These are phyloP conservation scores for Aulostomus chinensis DNA, from an alignment of 2,797 vertebrate genomes.

Conservation along the genomic window DNA sequence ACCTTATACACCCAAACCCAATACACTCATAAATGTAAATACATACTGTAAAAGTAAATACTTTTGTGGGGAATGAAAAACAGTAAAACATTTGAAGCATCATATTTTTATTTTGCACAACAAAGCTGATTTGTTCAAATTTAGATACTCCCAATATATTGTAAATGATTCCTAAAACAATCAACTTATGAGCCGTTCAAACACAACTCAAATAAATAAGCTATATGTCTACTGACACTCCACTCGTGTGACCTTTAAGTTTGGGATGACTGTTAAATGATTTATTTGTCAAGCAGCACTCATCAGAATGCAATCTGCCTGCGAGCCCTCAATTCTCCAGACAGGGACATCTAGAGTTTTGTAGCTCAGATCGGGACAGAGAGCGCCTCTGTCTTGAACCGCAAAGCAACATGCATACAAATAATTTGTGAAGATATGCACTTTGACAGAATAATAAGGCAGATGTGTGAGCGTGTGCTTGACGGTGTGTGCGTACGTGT, in stretches of 20 bases:
- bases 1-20: no score
- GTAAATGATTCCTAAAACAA: not conserved
- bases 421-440: conserved; percentile 57
- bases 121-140: no score
- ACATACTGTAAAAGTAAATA: no score
- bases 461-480: conserved; percentile 3
- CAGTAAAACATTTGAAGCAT: no score
- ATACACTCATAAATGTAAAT: no score
- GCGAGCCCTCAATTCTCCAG: conserved; percentile 48
- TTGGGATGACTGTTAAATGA: conserved; percentile 28
- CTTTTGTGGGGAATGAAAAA: no score
- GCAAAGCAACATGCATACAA: conserved; percentile 56
- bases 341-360: conserved; percentile 54
- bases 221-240: not conserved
- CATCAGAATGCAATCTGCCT: conserved; percentile 63
- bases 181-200: not conserved
- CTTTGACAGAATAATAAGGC: conserved; percentile 60
- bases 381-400: conserved; percentile 51
- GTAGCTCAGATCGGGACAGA: conserved; percentile 46
- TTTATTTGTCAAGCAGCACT: conserved; percentile 61
- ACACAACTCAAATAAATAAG: conserved; percentile 4
- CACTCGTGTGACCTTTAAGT: conserved; percentile 32
- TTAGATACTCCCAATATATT: no score
- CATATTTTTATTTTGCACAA: no score
- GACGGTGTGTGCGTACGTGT: conserved; percentile 7